A percentile compares a stretch with the other conserved stretches of the same genome.
Evolutionary conservation across 2,888 invertebrate genomes (phyloP).

Genomic region (Callyntrura guangdongensis): DNA sequence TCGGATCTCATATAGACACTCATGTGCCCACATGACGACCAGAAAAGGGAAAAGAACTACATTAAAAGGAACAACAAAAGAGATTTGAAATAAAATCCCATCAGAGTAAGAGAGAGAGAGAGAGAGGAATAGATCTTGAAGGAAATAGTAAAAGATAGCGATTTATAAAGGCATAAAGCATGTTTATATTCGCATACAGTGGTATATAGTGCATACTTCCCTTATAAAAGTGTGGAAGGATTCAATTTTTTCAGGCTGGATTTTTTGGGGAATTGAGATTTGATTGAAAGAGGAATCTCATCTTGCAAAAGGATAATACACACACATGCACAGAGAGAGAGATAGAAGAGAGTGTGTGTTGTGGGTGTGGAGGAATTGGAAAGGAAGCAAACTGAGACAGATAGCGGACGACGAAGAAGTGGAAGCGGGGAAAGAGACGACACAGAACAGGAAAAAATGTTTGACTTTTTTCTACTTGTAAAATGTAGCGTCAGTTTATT

Average conservation of each 20-base stretch:
- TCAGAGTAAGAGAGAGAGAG: constrained; percentile 65
- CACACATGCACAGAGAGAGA: constrained; percentile 42
- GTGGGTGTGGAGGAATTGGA: no score
- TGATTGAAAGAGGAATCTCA: constrained; percentile 80
- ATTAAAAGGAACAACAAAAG: constrained; percentile 81
- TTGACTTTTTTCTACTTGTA: constrained; percentile 70
- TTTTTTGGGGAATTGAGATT: constrained; percentile 76
- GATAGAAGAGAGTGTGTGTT: no score
- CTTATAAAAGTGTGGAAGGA: constrained; percentile 57
- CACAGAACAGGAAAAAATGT: constrained; percentile 58
- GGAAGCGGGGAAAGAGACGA: constrained; percentile 31
- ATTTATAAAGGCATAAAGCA: constrained; percentile 47
- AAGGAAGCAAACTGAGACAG: no score
- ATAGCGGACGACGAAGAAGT: constrained; percentile 7
- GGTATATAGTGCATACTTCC: not conserved
- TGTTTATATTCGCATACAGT: not conserved
- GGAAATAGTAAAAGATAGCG: constrained; percentile 74
- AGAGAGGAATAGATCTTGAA: constrained; percentile 76
- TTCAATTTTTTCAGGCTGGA: constrained; percentile 75
- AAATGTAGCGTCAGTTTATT: constrained; percentile 68
- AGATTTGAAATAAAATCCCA: constrained; percentile 81
- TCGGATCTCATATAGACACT: constrained; percentile 58
- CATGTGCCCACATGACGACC: constrained; percentile 75
- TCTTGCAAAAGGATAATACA: constrained; percentile 70
- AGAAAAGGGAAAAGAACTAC: constrained; percentile 74